Percentiles rank a stretch among this genome's conserved stretches.
Evolutionary conservation across 2,797 vertebrate genomes (phyloP).

Genomic region (Cygnus olor): DNA sequence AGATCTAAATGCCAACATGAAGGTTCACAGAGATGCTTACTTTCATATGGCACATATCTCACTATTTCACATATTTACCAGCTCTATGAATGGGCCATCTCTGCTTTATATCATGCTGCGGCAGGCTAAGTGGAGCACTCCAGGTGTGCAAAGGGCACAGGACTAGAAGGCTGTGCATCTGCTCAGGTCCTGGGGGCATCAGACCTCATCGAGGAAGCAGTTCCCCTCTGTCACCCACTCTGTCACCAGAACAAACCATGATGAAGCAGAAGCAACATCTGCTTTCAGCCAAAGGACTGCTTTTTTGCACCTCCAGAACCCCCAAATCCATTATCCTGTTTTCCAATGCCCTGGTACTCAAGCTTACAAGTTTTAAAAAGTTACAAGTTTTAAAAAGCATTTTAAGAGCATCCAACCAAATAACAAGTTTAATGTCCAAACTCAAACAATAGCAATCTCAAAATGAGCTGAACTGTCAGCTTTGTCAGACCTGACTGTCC

Average conservation of each 20-base stretch:
- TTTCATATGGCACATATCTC: neutral
- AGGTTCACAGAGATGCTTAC: neutral
- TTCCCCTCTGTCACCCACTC: neutral
- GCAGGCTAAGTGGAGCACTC: neutral
- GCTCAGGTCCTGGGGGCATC: neutral
- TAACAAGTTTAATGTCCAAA: neutral
- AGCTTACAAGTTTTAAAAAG: neutral
- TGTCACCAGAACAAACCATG: accelerated
- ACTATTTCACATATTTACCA: neutral
- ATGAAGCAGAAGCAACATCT: neutral
- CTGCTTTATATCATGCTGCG: neutral
- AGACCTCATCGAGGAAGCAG: neutral
- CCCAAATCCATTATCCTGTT: neutral
- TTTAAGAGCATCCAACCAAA: neutral
- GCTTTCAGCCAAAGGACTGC: neutral
- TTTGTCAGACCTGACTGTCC: neutral
- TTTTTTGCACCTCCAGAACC: neutral
- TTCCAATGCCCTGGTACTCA: neutral
- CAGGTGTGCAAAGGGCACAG: neutral
- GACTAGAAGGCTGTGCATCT: neutral
- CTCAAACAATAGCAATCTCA: neutral
- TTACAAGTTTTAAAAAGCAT: neutral
- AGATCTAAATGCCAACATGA: neutral
- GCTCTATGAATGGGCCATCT: neutral
- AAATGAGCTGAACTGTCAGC: neutral